phyloP scores from a whole-genome alignment of 64 coral and sea anemone genomes.

The Actinia tenebrosa region DNA sequence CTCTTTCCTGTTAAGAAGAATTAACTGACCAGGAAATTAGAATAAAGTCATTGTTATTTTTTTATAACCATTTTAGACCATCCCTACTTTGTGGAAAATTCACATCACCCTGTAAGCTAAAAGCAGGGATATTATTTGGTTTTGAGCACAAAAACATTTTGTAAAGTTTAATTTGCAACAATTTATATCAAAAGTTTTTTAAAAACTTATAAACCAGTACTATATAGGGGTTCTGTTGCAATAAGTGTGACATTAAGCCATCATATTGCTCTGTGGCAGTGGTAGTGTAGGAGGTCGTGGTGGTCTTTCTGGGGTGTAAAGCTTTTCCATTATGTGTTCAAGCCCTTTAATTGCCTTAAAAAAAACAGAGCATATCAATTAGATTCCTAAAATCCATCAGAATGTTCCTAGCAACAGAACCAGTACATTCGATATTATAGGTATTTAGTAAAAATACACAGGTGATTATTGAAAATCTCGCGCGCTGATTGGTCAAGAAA shows the following conservation, averaged over 20 bases:
- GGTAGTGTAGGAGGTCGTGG: constrained; percentile 48
- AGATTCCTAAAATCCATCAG: too few relatives aligned
- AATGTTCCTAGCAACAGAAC: too few relatives aligned
- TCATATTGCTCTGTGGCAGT: constrained; percentile 46
- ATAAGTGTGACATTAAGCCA: neutral
- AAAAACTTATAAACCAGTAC: neutral
- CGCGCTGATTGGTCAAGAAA: too few relatives aligned
- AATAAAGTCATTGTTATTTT: too few relatives aligned
- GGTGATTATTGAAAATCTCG: too few relatives aligned
- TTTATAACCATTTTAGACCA: neutral
- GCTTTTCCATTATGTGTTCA: constrained; percentile 70
- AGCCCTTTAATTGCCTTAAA: constrained; percentile 73
- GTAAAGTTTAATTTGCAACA: neutral
- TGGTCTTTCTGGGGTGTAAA: constrained; percentile 64
- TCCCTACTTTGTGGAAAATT: neutral
- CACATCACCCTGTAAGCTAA: neutral
- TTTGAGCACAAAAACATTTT: neutral
- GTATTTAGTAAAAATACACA: too few relatives aligned
- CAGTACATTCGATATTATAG: neutral
- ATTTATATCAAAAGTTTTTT: neutral
- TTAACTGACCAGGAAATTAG: too few relatives aligned
- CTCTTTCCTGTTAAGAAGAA: too few relatives aligned
- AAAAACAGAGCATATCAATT: neutral
- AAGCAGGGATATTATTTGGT: neutral
- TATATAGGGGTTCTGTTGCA: neutral